Evolutionary conservation across 2,888 invertebrate species (phyloP).

Genomic region (Ferdinandea cuprea): DNA sequence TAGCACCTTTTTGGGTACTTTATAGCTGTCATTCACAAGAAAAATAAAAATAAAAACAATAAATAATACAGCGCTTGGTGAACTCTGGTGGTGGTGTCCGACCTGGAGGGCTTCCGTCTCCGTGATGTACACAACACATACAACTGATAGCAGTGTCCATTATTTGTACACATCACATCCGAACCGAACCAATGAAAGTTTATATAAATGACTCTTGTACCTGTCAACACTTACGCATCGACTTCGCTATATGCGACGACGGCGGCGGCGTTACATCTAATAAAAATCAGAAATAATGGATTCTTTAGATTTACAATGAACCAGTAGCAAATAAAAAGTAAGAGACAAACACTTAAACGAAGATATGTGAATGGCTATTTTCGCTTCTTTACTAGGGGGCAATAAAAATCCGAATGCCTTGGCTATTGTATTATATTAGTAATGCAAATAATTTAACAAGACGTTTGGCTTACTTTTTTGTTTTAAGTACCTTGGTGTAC

Average conservation of each 20-base stretch:
- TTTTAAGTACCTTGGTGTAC: no score
- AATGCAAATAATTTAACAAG: conserved; percentile 6
- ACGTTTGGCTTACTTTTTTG: background rate
- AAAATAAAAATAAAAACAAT: conserved; percentile 54
- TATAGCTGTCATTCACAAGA: conserved; percentile 68
- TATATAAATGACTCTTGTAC: conserved; percentile 66
- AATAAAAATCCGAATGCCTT: conserved; percentile 13
- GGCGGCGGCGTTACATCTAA: conserved; percentile 59
- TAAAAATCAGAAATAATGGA: conserved; percentile 65
- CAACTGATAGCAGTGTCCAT: conserved; percentile 61
- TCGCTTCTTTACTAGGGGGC: conserved; percentile 14
- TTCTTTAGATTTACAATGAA: conserved; percentile 61
- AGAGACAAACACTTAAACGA: conserved; percentile 43
- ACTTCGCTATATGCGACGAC: no score
- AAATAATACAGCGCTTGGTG: conserved; percentile 35
- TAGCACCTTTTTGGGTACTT: conserved; percentile 73
- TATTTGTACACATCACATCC: conserved; percentile 61
- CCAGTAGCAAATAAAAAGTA: conserved; percentile 62
- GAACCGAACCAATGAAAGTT: conserved; percentile 53
- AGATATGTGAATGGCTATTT: conserved; percentile 33
- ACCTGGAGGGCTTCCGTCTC: conserved; percentile 23
- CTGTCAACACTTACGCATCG: conserved; percentile 56
- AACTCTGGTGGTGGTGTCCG: conserved; percentile 25
- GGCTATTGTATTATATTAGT: conserved; percentile 3
- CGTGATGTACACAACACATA: conserved; percentile 34